Evolutionary conservation across 2,797 vertebrate species (phyloP).

Genomic region (Carduelis carduelis): DNA sequence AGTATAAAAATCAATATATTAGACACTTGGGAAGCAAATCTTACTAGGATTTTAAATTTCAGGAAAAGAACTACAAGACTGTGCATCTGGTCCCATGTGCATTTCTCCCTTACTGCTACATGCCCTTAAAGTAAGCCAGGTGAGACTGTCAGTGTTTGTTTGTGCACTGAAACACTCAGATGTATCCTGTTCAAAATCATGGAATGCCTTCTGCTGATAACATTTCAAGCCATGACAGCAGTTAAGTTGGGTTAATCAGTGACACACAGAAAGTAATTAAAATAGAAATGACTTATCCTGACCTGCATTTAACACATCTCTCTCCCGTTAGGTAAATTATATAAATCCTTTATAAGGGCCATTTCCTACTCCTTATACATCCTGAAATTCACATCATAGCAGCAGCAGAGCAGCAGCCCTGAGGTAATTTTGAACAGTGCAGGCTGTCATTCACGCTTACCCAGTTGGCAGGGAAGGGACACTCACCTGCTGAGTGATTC

Average conservation of each 20-base stretch:
- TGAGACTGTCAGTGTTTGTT: neutral
- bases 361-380: neutral
- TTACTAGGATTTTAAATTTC: neutral
- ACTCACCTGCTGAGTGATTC: conserved; percentile 62
- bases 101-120: neutral
- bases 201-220: neutral
- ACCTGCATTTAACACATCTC: neutral
- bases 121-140: neutral
- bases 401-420: neutral
- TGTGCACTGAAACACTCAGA: neutral
- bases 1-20: neutral
- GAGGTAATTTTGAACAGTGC: neutral
- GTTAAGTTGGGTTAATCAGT: neutral
- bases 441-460: neutral
- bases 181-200: neutral
- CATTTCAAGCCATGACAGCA: neutral
- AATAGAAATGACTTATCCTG: neutral
- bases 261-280: neutral
- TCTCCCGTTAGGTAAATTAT: neutral
- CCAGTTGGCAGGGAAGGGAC: neutral
- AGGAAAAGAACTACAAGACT: neutral
- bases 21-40: neutral
- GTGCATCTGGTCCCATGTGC: neutral
- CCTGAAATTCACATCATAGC: neutral
- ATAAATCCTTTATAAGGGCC: neutral